These are phyloP conservation scores for Pyrgilauda ruficollis DNA, from an alignment of 2,113 vertebrate genomes.

Conservation along the genomic window DNA sequence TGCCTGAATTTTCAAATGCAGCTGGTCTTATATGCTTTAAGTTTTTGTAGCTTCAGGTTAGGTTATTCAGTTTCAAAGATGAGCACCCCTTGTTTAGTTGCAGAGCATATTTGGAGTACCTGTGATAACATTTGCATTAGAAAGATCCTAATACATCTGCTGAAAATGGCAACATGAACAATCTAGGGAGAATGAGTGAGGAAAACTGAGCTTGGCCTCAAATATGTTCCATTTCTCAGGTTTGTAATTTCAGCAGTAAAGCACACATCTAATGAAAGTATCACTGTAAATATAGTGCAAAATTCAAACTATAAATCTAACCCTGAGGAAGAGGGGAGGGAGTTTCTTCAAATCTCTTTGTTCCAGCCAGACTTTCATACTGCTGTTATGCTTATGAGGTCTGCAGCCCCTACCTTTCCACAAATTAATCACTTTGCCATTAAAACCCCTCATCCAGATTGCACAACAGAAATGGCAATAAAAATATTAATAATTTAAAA, in stretches of 20 bases:
- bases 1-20: neutral
- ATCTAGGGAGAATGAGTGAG: neutral
- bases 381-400: neutral
- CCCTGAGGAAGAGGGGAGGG: rapidly evolving
- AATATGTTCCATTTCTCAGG: neutral
- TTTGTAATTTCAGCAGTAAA: neutral
- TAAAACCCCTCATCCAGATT: slow-evolving; percentile 26
- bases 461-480: neutral
- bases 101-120: neutral
- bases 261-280: neutral
- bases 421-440: neutral
- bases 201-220: neutral
- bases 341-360: neutral
- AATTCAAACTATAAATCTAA: neutral
- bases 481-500: neutral
- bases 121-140: neutral
- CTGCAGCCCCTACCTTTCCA: neutral
- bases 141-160: neutral
- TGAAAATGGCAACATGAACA: neutral
- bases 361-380: neutral
- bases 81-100: neutral
- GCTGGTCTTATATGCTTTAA: neutral
- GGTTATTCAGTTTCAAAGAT: neutral
- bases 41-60: neutral
- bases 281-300: neutral